Percentiles rank a stretch among this genome's conserved stretches.
Conservation (phyloP, 2,113 vertebrate genomes). For the Serilophus lunatus region DNA sequence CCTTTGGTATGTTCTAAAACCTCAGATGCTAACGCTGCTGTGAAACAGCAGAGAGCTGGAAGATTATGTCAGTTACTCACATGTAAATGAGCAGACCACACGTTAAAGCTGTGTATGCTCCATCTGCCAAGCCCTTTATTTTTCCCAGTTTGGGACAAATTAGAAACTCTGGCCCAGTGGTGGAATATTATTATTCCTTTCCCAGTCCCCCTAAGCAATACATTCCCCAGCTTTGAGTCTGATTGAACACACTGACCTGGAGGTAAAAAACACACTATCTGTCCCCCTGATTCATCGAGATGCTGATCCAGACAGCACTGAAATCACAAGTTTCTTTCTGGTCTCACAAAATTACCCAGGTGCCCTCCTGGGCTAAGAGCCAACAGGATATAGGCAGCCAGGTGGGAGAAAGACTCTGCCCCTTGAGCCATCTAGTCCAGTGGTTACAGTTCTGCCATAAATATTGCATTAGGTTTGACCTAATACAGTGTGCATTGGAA, state of each 20-base stretch:
- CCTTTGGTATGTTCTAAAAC: slow-evolving; percentile 45
- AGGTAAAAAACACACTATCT: neutral
- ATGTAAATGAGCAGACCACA: slow-evolving; percentile 59
- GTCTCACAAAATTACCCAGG: neutral
- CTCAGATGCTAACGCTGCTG: slow-evolving; percentile 15
- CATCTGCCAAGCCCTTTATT: slow-evolving; percentile 42
- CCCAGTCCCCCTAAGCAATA: slow-evolving; percentile 3
- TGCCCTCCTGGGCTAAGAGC: neutral
- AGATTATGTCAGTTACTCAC: slow-evolving; percentile 37
- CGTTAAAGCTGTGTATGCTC: slow-evolving; percentile 35
- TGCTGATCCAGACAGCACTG: neutral
- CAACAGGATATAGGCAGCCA: neutral
- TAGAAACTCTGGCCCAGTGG: slow-evolving; percentile 27
- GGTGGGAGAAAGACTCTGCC: neutral
- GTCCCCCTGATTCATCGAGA: neutral
- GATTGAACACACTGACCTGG: slow-evolving; percentile 22
- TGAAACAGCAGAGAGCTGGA: slow-evolving; percentile 36
- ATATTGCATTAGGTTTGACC: neutral
- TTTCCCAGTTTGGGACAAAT: slow-evolving; percentile 29
- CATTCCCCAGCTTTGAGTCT: neutral
- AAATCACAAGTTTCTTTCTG: neutral
- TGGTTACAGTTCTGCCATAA: neutral
- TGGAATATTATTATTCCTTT: slow-evolving; percentile 30
- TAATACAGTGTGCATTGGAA: neutral
- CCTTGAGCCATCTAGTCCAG: neutral